Percentiles rank a stretch among this genome's conserved stretches.
Conservation (phyloP, 2,888 invertebrate genomes). For the Macrophya annulata region DNA sequence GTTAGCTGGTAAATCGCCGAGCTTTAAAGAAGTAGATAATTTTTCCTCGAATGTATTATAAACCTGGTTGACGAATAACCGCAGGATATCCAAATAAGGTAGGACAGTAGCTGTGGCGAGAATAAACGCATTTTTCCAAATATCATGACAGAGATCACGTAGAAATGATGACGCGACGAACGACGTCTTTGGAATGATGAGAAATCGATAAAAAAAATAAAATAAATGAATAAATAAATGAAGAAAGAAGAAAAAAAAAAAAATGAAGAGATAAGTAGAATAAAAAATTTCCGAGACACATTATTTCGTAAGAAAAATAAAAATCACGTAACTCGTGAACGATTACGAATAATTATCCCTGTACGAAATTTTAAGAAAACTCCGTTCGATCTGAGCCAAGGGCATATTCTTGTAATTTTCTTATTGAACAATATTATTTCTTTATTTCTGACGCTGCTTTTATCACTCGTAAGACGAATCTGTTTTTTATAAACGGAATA, state of each 20-base stretch:
- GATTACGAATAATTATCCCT: conserved; percentile 39
- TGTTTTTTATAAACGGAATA: too few species aligned
- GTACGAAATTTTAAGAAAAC: conserved; percentile 26
- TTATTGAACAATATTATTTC: neutral
- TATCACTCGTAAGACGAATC: too few species aligned
- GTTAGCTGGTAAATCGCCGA: neutral
- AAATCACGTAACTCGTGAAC: neutral
- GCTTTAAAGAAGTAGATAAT: neutral
- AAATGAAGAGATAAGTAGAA: neutral
- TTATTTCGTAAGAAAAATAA: neutral
- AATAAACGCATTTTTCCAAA: conserved; percentile 49
- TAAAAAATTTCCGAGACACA: neutral
- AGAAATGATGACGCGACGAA: conserved; percentile 34
- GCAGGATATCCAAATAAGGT: conserved; percentile 33
- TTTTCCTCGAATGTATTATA: conserved; percentile 5
- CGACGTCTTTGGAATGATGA: conserved; percentile 8
- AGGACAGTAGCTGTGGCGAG: conserved; percentile 23
- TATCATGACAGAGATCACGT: conserved; percentile 14
- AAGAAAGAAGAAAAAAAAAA: neutral
- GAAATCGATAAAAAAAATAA: neutral
- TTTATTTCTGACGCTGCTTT: neutral
- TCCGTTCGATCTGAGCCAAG: conserved; percentile 41
- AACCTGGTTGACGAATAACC: conserved; percentile 6
- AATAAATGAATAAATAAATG: neutral
- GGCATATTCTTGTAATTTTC: conserved; percentile 24